These are phyloP conservation scores for Drosophila kepulauana DNA, from an alignment of 1,140 invertebrate genomes.

Conservation along the genomic window DNA sequence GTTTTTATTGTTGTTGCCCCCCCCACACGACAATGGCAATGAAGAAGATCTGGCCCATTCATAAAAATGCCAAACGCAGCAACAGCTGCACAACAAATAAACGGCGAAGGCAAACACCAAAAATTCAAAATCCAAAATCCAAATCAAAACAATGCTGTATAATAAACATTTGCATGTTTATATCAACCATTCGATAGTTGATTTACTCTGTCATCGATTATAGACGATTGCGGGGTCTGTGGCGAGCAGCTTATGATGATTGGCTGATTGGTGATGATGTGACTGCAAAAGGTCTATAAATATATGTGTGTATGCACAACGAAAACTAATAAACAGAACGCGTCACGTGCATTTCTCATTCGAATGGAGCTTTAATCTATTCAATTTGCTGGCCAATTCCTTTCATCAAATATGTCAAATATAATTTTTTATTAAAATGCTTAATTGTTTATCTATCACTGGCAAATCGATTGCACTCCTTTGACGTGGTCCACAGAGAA, in stretches of 20 bases:
- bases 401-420: neutral
- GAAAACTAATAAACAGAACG: slow-evolving; percentile 58
- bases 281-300: slow-evolving; percentile 71
- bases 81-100: slow-evolving; percentile 43
- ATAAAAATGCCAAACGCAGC: slow-evolving; percentile 71
- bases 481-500: neutral
- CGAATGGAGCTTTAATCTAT: slow-evolving; percentile 9
- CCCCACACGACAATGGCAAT: slow-evolving; percentile 42
- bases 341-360: slow-evolving; percentile 45
- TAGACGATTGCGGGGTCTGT: neutral
- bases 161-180: slow-evolving; percentile 79
- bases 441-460: neutral
- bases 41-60: slow-evolving; percentile 49
- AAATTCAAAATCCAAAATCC: slow-evolving; percentile 43
- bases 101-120: slow-evolving; percentile 27
- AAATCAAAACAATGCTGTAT: slow-evolving; percentile 69
- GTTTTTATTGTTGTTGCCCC: slow-evolving; percentile 37
- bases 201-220: slow-evolving; percentile 21
- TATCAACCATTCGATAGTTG: slow-evolving; percentile 60
- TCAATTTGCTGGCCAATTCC: neutral
- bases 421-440: slow-evolving; percentile 3
- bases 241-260: slow-evolving; percentile 38
- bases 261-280: slow-evolving; percentile 46
- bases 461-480: neutral
- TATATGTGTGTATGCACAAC: slow-evolving; percentile 26